A percentile compares a stretch with the other conserved stretches of the same genome.
These are phyloP conservation scores for Athetis lepigone DNA, from an alignment of 2,888 invertebrate species.

Conservation along the genomic window DNA sequence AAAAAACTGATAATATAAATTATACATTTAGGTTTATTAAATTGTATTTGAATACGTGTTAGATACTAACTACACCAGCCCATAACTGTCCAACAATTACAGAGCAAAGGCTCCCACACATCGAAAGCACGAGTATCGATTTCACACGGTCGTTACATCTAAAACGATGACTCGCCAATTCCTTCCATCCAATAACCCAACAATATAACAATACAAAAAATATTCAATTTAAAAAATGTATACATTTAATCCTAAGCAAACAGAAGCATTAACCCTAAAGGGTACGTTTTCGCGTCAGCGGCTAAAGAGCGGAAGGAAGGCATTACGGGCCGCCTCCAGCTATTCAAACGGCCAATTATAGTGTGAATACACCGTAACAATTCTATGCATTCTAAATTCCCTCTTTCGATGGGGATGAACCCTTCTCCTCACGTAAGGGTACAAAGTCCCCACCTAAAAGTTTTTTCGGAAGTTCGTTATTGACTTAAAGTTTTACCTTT, in stretches of 20 bases:
- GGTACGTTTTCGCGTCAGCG: constrained; percentile 9
- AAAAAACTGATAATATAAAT: too few relatives aligned
- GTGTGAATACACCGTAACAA: constrained; percentile 52
- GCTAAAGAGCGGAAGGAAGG: constrained; percentile 51
- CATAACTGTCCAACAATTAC: too few relatives aligned
- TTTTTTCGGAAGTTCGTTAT: constrained; percentile 46
- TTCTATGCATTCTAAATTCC: constrained; percentile 63
- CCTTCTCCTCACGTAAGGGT: constrained; percentile 23
- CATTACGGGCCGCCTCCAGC: constrained; percentile 43
- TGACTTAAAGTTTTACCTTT: constrained; percentile 46
- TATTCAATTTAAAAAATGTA: constrained; percentile 30
- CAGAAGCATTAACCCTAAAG: constrained; percentile 18
- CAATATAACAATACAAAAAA: constrained; percentile 3
- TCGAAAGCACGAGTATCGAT: too few relatives aligned
- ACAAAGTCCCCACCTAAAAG: constrained; percentile 28
- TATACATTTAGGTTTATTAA: too few relatives aligned
- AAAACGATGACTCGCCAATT: not conserved
- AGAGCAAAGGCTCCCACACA: too few relatives aligned
- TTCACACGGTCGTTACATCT: not conserved
- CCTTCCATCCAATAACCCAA: not conserved
- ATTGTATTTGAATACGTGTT: too few relatives aligned
- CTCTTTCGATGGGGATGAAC: constrained; percentile 16
- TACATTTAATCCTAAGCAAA: constrained; percentile 4
- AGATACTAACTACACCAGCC: too few relatives aligned
- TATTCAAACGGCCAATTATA: constrained; percentile 61